Percentiles rank a stretch among this genome's conserved stretches.
These are phyloP conservation scores for Lampropteryx suffumata DNA, from an alignment of 2,888 invertebrate species.

Conservation along the genomic window DNA sequence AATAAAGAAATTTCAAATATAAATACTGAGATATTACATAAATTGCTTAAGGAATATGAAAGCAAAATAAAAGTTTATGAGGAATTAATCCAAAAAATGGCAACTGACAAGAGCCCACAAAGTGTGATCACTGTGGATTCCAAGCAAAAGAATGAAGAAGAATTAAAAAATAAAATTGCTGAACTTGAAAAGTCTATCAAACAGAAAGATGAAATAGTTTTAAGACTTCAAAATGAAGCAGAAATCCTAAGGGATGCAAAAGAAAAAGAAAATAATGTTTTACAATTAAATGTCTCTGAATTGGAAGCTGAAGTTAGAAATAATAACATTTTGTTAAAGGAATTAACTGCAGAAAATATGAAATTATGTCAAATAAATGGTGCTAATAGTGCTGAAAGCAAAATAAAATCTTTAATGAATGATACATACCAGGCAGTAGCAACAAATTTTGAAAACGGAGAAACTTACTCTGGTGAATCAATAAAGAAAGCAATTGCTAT, in stretches of 20 bases:
- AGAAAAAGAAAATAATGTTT: constrained; percentile 32
- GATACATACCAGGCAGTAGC: constrained; percentile 64
- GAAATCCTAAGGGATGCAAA: constrained; percentile 37
- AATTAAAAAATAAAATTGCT: constrained; percentile 38
- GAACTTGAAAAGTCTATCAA: constrained; percentile 41
- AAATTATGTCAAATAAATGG: constrained; percentile 23
- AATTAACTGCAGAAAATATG: constrained; percentile 26
- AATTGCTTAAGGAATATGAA: constrained; percentile 69
- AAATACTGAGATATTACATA: constrained; percentile 59
- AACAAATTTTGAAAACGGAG: constrained; percentile 53
- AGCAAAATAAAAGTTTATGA: constrained; percentile 68
- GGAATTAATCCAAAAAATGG: constrained; percentile 51
- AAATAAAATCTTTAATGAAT: constrained; percentile 69
- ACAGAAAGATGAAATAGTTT: constrained; percentile 47
- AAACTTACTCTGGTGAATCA: constrained; percentile 54
- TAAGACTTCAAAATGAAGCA: constrained; percentile 45
- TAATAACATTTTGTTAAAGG: constrained; percentile 18
- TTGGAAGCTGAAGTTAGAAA: constrained; percentile 39
- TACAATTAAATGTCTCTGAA: constrained; percentile 40
- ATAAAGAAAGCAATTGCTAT: constrained; percentile 60
- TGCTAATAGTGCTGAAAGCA: constrained; percentile 40
- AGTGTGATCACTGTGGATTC: constrained; percentile 9
- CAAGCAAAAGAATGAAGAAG: constrained; percentile 15
- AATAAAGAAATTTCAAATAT: constrained; percentile 34
- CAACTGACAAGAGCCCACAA: constrained; percentile 31